Base-by-base conservation (phyloP, 1,140 invertebrate genomes). In the Nephila pilipes region DNA sequence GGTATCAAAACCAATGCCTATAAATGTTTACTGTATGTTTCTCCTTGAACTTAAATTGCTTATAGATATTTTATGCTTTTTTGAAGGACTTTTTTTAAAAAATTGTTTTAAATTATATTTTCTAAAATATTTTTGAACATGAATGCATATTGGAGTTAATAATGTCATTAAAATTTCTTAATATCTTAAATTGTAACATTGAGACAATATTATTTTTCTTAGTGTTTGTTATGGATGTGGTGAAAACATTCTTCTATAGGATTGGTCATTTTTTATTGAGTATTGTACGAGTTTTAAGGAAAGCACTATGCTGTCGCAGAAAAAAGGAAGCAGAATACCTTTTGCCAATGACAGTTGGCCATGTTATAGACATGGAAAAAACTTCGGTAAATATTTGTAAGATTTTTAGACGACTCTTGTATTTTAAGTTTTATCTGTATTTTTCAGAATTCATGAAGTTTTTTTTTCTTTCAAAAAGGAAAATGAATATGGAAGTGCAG, bases 291-390 rank as follows among this genome's bases (percentile, higher is more conserved):
- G 10, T 38, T 4, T 29, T 90, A 80, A 36, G 69, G 46, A 90
- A 90, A 80, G 60, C 57, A n/a, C 3, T 90, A 32, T 90, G 88
- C 25, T 90, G 88, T 58, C 46, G 88, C 25, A 79, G 69, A 57
- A 90, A 80, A 80, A 90, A 65, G 38, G 88, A 90, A 58, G 46
- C 69, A 32, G 88, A 90, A 80, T 81, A 90, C 32, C 75, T 90
- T 58, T 90, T 90, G 29, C 88, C 88, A 79, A 58, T 90, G 88
- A 90, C 88, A 22, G 29, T 90, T 57, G 69, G 88, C 22, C 88
- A 90, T 79, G 36, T 80, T 36, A 32, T 90, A 29, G 38, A 54
- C 46, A 55, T 75, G 65, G 87, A 54, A 18, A 38, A 75, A 75
- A 75, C 20, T 18, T 60, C 20, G 14, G 85, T 87, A 63, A 87